A percentile compares a stretch with the other conserved stretches of the same genome.
phyloP scores from a whole-genome alignment of 92 coral and sea anemone genomes.

The Chrysogorgia sp. region DNA sequence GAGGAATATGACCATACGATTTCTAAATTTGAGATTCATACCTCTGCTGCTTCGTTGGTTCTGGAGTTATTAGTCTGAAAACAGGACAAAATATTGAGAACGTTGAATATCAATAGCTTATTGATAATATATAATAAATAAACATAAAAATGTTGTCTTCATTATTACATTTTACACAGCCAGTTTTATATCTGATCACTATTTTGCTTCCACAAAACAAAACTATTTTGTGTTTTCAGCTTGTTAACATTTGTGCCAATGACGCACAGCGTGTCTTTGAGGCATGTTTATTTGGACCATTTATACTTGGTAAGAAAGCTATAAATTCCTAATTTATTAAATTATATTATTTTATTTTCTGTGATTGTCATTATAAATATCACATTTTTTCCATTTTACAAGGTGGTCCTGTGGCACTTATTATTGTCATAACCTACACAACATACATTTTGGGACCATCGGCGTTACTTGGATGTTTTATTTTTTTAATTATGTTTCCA shows the following conservation, averaged over 20 bases:
- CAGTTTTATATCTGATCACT: neutral
- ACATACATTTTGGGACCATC: constrained; percentile 77
- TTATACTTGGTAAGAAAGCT: constrained; percentile 66
- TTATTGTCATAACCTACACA: constrained; percentile 65
- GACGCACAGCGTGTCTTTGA: constrained; percentile 86
- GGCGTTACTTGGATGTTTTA: constrained; percentile 75
- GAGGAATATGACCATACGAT: too few species aligned
- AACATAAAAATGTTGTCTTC: too few species aligned
- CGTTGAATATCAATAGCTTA: too few species aligned
- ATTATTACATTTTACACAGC: too few species aligned
- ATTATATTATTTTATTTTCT: neutral
- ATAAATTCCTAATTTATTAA: too few species aligned
- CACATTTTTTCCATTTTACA: neutral
- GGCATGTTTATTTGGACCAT: constrained; percentile 70
- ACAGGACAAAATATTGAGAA: too few species aligned
- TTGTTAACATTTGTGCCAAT: constrained; percentile 89
- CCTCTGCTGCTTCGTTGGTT: too few species aligned
- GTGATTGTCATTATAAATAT: neutral
- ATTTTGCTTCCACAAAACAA: neutral
- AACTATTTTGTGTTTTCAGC: constrained; percentile 53
- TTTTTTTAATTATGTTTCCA: constrained; percentile 70
- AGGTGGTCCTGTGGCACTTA: constrained; percentile 70
- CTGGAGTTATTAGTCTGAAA: too few species aligned
- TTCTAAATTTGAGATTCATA: too few species aligned
- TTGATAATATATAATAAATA: too few species aligned